Base-by-base conservation (phyloP, 2,113 vertebrate species). In the Pongo abelii region DNA sequence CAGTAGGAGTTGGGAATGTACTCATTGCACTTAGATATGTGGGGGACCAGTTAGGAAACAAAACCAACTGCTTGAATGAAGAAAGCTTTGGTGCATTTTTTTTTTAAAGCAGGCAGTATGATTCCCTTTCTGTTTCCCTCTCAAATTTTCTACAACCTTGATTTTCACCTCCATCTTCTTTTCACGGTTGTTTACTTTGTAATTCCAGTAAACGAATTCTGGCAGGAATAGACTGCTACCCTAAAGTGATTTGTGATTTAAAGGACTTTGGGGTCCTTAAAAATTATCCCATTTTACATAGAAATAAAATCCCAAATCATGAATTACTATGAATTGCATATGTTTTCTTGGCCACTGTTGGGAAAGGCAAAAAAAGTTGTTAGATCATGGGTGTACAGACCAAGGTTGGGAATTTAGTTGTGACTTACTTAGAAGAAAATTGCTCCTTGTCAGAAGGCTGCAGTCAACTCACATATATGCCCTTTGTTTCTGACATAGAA, bases 1-100 rank as follows among this genome's bases (percentile, higher is more conserved):
- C 99, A 99, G 97, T 98, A 97, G 98, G 98, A 99, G 99, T 98
- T 98, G 98, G 97, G 98, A 99, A 98, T 99, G 98, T 99, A 98
- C 99, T 98, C 98, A 96, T 97, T 97, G 98, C 97, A 87, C 98
- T 98, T 95, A 98, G 98, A 98, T 98, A 97, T 96, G 96, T 98
- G 97, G 98, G 98, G 96, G 98, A 98, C 97, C 96, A 96, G 95
- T 98, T 89, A 95, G 97, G 97, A 81, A 97, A 98, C 98, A 97
- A 96, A 98, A 97, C 98, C 97, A 94, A 93, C 0, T 18, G 35
- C 97, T 18, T 12, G 95, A 97, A 96, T 94, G 92, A 97, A 91
- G 92, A 98, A 95, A 96, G 86, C 96, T 90, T 98, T 91, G 92
- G 91, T 97, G 97, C 94, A 83, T 93, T 70, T 89, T 78, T 81